phyloP scores from a whole-genome alignment of 2,888 invertebrate species.

The Plemyria rubiginata region DNA sequence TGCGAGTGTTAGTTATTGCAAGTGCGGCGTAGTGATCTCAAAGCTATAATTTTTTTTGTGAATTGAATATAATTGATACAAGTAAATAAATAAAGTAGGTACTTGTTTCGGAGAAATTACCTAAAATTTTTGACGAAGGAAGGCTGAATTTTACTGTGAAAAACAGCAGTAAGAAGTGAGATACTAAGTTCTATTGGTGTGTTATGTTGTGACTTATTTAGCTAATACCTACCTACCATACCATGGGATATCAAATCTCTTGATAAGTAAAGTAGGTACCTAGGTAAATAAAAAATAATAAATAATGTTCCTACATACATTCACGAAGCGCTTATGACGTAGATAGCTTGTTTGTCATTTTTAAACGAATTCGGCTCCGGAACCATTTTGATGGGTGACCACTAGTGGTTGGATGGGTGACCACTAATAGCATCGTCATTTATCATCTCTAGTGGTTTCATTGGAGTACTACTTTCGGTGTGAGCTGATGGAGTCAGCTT shows the following conservation, averaged over 20 bases:
- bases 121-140: background rate
- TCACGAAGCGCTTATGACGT: no score
- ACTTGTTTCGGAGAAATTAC: background rate
- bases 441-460: no score
- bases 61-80: background rate
- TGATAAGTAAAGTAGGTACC: background rate
- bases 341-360: no score
- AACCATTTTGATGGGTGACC: no score
- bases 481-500: no score
- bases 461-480: no score
- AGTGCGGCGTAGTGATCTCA: background rate
- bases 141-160: background rate
- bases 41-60: background rate
- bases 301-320: no score
- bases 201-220: background rate
- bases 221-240: no score
- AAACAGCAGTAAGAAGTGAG: background rate
- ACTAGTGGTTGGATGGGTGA: no score
- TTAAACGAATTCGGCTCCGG: no score
- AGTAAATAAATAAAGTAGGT: background rate
- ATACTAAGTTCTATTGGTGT: background rate
- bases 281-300: background rate
- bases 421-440: no score
- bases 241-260: background rate
- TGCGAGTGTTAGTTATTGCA: no score